These are phyloP conservation scores for Neodiprion pinetum DNA, from an alignment of 1,140 invertebrate species.

Conservation along the genomic window DNA sequence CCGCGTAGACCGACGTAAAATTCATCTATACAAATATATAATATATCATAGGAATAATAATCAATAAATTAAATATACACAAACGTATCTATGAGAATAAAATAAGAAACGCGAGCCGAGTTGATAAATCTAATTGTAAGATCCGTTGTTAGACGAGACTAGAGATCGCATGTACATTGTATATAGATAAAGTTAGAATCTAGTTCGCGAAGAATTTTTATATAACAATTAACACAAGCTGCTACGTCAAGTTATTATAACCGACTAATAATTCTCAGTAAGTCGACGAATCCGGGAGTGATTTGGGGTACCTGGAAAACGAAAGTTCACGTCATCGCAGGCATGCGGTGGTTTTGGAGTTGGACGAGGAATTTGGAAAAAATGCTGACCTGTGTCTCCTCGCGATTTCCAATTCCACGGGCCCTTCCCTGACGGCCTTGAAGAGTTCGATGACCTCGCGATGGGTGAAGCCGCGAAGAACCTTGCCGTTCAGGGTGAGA, in stretches of 20 bases:
- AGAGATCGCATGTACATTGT: neutral
- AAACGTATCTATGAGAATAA: neutral
- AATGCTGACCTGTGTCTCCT: conserved; percentile 61
- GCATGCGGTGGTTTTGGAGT: no score
- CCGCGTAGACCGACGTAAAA: no score
- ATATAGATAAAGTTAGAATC: no score
- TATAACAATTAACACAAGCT: no score
- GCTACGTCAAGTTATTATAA: no score
- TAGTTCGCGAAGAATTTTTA: no score
- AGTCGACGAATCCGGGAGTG: conserved; percentile 48
- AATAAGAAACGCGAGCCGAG: neutral
- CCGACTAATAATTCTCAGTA: conserved; percentile 35
- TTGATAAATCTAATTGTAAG: neutral
- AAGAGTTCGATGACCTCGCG: conserved; percentile 81
- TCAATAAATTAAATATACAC: neutral
- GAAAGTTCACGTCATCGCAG: neutral
- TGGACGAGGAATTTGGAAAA: no score
- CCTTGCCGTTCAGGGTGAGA: conserved; percentile 75
- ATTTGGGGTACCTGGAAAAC: conserved; percentile 53
- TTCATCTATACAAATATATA: no score
- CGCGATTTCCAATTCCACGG: conserved; percentile 72
- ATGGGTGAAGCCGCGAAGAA: conserved; percentile 76
- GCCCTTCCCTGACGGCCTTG: conserved; percentile 77
- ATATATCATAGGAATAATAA: neutral
- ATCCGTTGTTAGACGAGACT: neutral